Percentiles rank a stretch among this genome's conserved stretches.
Evolutionary conservation across 2,797 vertebrate species (phyloP).

Genomic region (Pristis pectinata): DNA sequence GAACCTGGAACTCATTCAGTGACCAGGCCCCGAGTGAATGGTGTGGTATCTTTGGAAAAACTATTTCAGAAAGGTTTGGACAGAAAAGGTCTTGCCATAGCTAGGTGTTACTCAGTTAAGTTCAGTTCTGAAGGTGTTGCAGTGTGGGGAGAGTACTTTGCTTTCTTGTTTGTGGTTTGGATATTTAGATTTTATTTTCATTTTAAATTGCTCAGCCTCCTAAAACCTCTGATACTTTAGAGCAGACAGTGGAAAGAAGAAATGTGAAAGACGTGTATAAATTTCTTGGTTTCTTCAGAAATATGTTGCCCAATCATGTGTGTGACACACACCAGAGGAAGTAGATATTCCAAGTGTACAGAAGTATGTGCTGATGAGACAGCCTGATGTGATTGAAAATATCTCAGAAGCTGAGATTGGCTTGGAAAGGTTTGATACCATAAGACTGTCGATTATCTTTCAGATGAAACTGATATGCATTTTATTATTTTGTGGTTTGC

Average conservation of each 20-base stretch:
- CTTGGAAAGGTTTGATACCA: background rate
- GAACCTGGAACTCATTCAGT: background rate
- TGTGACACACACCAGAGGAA: background rate
- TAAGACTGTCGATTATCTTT: background rate
- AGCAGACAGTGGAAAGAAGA: background rate
- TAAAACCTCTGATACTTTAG: background rate
- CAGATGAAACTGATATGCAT: background rate
- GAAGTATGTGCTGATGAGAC: background rate
- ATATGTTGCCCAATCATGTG: background rate
- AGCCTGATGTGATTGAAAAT: background rate
- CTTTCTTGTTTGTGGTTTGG: background rate
- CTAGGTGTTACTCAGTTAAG: background rate
- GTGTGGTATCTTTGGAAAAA: background rate
- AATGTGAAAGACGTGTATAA: too few relatives aligned
- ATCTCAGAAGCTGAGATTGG: background rate
- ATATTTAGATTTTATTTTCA: background rate
- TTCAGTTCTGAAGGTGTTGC: background rate
- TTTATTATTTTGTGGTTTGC: background rate
- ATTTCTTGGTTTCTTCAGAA: background rate
- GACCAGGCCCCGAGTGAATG: background rate
- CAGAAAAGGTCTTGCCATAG: background rate
- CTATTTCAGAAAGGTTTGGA: background rate
- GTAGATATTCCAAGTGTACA: background rate
- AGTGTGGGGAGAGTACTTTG: background rate
- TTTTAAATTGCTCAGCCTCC: background rate